Conservation (phyloP, 1,140 invertebrate genomes). For the Drosophila burlai region DNA sequence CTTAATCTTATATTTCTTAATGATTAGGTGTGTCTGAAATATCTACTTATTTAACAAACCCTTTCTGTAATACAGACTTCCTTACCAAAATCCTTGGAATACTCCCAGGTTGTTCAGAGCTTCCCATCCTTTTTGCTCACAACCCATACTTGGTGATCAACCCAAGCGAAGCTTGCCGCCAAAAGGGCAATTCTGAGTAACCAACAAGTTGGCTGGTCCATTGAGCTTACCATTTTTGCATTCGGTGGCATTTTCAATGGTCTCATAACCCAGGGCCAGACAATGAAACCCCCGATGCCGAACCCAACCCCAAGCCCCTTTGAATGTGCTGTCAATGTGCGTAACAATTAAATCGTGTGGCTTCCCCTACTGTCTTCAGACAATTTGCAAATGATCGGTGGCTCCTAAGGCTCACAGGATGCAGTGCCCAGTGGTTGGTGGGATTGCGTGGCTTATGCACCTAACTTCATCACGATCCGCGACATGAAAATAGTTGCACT, state of each 20-base stretch:
- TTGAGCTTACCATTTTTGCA: constrained; percentile 46
- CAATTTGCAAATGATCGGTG: constrained; percentile 69
- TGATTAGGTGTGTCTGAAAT: no score
- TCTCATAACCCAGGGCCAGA: constrained; percentile 52
- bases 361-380: constrained; percentile 58
- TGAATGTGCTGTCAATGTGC: constrained; percentile 71
- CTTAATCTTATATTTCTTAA: not conserved
- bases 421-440: constrained; percentile 31
- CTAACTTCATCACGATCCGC: constrained; percentile 82
- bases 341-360: constrained; percentile 84
- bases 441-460: constrained; percentile 74
- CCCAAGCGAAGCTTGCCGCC: not conserved
- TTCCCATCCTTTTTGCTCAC: not conserved
- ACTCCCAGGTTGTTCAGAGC: not conserved
- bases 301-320: not conserved
- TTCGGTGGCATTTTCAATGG: constrained; percentile 52
- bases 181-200: constrained; percentile 47
- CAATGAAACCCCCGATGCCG: constrained; percentile 23
- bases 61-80: not conserved
- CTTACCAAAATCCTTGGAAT: not conserved
- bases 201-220: constrained; percentile 9
- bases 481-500: constrained; percentile 81
- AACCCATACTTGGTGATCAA: constrained; percentile 23
- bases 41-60: no score
- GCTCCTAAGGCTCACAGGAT: constrained; percentile 48